Base-by-base conservation (phyloP, 1,140 invertebrate genomes). In the Drosophila varians region DNA sequence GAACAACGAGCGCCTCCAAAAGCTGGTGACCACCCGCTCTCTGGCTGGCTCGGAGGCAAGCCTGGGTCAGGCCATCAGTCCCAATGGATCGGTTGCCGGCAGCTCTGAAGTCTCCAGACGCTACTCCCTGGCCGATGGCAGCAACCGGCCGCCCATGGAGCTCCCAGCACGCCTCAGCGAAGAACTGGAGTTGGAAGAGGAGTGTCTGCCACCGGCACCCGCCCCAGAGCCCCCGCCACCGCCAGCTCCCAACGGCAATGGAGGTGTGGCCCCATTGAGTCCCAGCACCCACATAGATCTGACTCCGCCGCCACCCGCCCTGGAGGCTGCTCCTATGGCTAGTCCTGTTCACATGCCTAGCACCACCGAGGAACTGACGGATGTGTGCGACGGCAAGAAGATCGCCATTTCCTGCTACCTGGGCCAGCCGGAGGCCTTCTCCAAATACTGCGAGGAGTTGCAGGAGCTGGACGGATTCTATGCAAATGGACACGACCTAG, bases 1-100 rank as follows among this genome's bases (percentile, higher is more conserved):
- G 84, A 99, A 99, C 90, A 99, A 99, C 91, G 97, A 99, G 82
- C 93, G 98, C 28, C 93, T 99, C 0, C 97, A 99, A 82, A 94
- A 96, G 73, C 92, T 98, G 71, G 96, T 98, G 1, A 95, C 95
- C 3, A 96, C 94, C 19, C 95, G 96, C 77, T 96, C 96, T 0
- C 87, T 96, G 31, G 95, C 95, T 1, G 96, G 96, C 1, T 96
- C 96, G 6, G 95, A 96, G 71, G 95, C 93, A 57, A 96, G 96
- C 25, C 91, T 96, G 54, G 95, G 92, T 77, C 94, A 79, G 93
- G 94, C 78, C 92, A 93, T 89, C 91, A 94, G 92, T 92, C 94
- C 47, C 91, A 89, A 92, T 91, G 45, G 92, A 68, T 48, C 90
- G 4, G 66, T 91, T 9, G 86, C 88, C 68, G 92, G 57, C 83